Base-by-base conservation (phyloP, 2,888 invertebrate species). In the Drosophila dives region DNA sequence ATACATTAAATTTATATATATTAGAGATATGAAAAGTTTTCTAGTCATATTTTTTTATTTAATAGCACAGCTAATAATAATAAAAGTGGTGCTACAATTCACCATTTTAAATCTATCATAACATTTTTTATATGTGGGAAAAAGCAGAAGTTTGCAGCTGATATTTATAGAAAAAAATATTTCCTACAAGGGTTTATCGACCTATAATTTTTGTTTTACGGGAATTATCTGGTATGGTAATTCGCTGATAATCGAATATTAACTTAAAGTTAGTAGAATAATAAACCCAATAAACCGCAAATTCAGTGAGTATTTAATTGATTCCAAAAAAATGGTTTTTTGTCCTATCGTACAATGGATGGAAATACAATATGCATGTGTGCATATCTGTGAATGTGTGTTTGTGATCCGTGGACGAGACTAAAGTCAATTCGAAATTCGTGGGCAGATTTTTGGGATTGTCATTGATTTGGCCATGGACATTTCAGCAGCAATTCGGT, bases 391-490 rank as follows among this genome's bases (percentile, higher is more conserved):
- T 45, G 55, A 10, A 10, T 50, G 3, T 36, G 54, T 54, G 23
- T 23, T 7, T 12, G 3, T 20, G 20, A 2, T 32, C 17, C 32
- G 40, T 38, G 61, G 2, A 12, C 10, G 56, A 32, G 29, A 33
- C 38, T 63, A 70, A 84, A 84, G 89, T 78, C 87, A 84, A 84
- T 72, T 69, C 61, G 81, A 86, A 89, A 75, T 72, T 60, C 68
- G 64, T 81, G 50, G 64, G 50, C 62, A 55, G 81, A 81, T 89
- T 86, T 64, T 64, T 68, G 23, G 70, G 68, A 65, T 75, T 80
- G 70, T 71, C 71, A 83, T 83, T 86, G 84, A 84, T 87, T 81
- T 75, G 70, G 71, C 73, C 85, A 70, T 84, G 87, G 75, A 60
- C 78, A 75, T 67, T 77, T 71, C 38, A 66, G 36, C 58, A 66